Evolutionary conservation across 2,888 invertebrate genomes (phyloP), one percentile per base, ranked within the genome.

Genomic region (Merodon equestris): DNA sequence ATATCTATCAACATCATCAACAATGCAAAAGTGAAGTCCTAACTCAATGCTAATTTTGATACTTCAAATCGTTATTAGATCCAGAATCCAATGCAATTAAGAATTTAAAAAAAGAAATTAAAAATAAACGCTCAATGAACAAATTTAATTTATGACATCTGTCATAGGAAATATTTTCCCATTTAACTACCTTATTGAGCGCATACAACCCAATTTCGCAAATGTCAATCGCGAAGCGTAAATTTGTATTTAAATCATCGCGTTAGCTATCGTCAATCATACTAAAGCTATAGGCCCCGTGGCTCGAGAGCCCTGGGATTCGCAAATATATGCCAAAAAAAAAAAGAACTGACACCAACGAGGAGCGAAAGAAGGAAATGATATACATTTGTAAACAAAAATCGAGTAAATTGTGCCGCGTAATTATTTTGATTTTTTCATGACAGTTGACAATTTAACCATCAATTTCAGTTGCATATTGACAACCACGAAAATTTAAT

Each of bases 391-490:
- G n/a, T 7, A 27, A 58, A 51, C 36, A 60, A 60, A 7, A 4
- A 15, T 44, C 27, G 38, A 67, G 18, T 17, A 57, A 15, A 19
- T 38, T 54, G 13, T 36, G 34, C 5, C 40, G 40, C 17, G 17
- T 19, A 34, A 45, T 51, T 36, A 14, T 50, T 45, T 50, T 44
- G 61, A 40, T 56, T 38, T 45, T 10, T 27, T 27, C 56, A 56
- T 68, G 63, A 63, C 74, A 75, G 68, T 42, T 51, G 61, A 45
- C 67, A 56, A 51, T 57, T 63, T 57, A 57, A 45, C 68, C 61
- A 40, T 74, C 68, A 75, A 53, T 58, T 58, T 34, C 63, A 75
- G 68, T 15, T 57, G 51, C 57, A 48, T 60, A 68, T 50, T 51
- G 57, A 57, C 50, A 64, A 40, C 57, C 44, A 38, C 54, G 50